These are phyloP conservation scores for Megaptera novaeangliae DNA, from an alignment of 2,113 vertebrate species.

Conservation along the genomic window DNA sequence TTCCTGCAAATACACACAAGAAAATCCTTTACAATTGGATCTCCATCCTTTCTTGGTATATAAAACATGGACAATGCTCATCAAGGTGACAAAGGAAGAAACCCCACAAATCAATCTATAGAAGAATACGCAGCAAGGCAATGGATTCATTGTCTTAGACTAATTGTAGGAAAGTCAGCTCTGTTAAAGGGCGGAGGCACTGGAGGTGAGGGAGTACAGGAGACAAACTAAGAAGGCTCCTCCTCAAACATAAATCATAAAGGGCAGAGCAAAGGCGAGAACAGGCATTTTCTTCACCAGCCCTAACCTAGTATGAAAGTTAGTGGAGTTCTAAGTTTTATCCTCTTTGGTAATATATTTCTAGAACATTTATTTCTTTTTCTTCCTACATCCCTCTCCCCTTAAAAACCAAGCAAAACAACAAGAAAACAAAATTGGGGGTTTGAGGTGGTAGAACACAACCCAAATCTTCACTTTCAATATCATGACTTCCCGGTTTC, in stretches of 20 bases:
- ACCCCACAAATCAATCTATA: background rate
- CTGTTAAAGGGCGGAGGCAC: background rate
- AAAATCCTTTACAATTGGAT: background rate
- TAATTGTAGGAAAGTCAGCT: background rate
- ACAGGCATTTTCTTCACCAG: background rate
- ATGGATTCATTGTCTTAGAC: background rate
- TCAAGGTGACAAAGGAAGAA: background rate
- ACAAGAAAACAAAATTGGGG: background rate
- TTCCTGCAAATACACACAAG: background rate
- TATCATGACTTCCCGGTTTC: background rate
- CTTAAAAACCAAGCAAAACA: background rate
- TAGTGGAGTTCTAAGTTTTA: background rate
- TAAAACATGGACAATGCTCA: background rate
- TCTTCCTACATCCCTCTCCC: background rate
- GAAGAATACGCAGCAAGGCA: background rate
- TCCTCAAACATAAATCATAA: background rate
- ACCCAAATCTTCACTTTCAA: background rate
- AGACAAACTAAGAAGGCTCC: background rate
- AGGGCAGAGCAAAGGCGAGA: fast-evolving
- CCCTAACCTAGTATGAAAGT: background rate
- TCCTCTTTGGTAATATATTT: background rate
- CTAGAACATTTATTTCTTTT: background rate
- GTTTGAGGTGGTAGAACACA: background rate
- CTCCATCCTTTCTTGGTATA: background rate
- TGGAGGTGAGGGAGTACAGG: background rate